These are phyloP conservation scores for Lates japonicus DNA, from an alignment of 2,797 vertebrate species.

Conservation along the genomic window DNA sequence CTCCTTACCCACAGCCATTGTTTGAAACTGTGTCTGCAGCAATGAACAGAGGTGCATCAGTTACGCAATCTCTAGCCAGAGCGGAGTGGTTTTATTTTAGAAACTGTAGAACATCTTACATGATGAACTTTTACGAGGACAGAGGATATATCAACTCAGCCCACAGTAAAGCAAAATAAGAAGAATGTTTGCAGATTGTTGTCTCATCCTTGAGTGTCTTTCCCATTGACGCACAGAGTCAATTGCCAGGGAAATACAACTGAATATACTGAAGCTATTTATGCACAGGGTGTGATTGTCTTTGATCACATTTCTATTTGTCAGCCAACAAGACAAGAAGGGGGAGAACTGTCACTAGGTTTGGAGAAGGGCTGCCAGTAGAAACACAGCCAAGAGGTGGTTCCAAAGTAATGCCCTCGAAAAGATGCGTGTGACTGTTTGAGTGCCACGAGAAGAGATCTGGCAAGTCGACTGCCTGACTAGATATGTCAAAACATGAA, in stretches of 20 bases:
- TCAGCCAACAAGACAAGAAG: constrained; percentile 53
- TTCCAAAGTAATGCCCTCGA: constrained; percentile 22
- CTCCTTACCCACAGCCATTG: constrained; percentile 55
- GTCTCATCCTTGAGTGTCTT: constrained; percentile 9
- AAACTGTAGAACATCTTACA: background rate
- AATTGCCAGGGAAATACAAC: constrained; percentile 17
- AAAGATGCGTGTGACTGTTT: constrained; percentile 12
- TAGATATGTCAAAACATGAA: constrained; percentile 1
- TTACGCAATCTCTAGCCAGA: constrained; percentile 38
- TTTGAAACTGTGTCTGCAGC: constrained; percentile 53
- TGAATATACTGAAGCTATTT: constrained; percentile 34
- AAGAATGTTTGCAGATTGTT: constrained; percentile 8
- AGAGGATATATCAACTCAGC: background rate
- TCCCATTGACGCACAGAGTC: constrained; percentile 13
- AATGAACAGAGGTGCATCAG: constrained; percentile 41
- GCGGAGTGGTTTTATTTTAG: constrained; percentile 1
- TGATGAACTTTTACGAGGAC: background rate
- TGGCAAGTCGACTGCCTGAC: background rate
- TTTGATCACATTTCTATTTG: constrained; percentile 68
- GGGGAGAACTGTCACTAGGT: constrained; percentile 37
- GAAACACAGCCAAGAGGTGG: constrained; percentile 29
- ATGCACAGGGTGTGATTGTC: constrained; percentile 41
- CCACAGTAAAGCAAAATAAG: constrained; percentile 8
- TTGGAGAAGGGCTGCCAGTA: constrained; percentile 8
- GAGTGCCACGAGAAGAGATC: constrained; percentile 23